These are phyloP conservation scores for Novumbra hubbsi DNA, from an alignment of 2,797 vertebrate genomes.

Conservation along the genomic window DNA sequence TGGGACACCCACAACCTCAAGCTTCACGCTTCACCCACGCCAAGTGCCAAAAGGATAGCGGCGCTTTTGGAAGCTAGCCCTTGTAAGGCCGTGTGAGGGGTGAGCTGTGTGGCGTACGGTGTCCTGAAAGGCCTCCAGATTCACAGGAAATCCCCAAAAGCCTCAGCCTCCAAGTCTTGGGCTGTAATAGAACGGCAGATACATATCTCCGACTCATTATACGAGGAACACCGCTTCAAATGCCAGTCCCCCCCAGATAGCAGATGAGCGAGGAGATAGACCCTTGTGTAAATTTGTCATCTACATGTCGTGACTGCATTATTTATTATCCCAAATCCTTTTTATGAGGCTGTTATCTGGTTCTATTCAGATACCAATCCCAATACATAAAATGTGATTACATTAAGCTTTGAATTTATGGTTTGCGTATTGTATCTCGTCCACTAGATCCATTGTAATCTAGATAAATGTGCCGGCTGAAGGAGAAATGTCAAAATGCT, in stretches of 20 bases:
- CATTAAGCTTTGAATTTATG: constrained; percentile 54
- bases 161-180: background rate
- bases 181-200: constrained; percentile 3
- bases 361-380: constrained; percentile 58
- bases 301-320: constrained; percentile 57
- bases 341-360: constrained; percentile 58
- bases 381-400: constrained; percentile 62
- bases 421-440: constrained; percentile 37
- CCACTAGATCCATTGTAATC: constrained; percentile 41
- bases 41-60: background rate
- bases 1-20: background rate
- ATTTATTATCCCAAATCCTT: constrained; percentile 58
- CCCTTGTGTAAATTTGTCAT: constrained; percentile 52
- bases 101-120: background rate
- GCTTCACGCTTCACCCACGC: background rate
- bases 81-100: background rate
- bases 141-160: background rate
- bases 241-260: constrained; percentile 50
- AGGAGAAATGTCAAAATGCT: constrained; percentile 16
- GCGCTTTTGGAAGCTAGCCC: background rate
- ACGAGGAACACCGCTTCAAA: constrained; percentile 45
- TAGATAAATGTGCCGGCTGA: constrained; percentile 28
- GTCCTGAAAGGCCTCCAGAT: background rate
- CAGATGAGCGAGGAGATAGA: constrained; percentile 52
- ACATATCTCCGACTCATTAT: constrained; percentile 58